Conservation (phyloP, 2,797 vertebrate species). For the Acanthurus tractus region DNA sequence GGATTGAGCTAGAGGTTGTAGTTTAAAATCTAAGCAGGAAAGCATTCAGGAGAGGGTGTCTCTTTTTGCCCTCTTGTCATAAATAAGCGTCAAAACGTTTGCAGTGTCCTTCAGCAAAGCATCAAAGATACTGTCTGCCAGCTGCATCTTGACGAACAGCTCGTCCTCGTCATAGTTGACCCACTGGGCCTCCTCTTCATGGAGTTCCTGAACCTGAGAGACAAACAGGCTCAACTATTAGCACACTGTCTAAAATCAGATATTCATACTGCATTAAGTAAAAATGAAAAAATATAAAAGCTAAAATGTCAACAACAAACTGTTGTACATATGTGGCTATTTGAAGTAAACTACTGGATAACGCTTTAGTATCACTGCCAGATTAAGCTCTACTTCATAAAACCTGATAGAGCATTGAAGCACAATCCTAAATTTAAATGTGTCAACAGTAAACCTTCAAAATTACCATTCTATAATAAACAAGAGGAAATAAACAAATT, state of each 20-base stretch:
- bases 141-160: conserved; percentile 97
- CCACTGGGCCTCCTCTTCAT: conserved; percentile 97
- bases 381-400: not conserved
- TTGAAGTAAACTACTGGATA: no score
- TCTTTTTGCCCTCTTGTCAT: conserved; percentile 85
- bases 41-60: conserved; percentile 80
- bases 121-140: conserved; percentile 97
- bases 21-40: conserved; percentile 28
- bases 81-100: conserved; percentile 90
- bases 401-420: not conserved
- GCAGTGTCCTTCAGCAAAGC: conserved; percentile 95
- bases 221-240: conserved; percentile 21
- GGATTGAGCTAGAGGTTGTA: conserved; percentile 50
- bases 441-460: not conserved
- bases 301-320: not conserved
- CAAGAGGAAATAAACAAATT: not conserved
- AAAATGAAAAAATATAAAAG: not conserved
- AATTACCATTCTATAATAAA: conserved; percentile 1
- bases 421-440: not conserved
- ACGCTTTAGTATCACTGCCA: not conserved
- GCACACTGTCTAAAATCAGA: not conserved
- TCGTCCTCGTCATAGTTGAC: conserved; percentile 98
- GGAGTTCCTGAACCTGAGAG: conserved; percentile 94
- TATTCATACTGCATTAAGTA: not conserved
- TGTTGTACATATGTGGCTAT: no score